A percentile compares a stretch with the other conserved stretches of the same genome.
phyloP scores from a whole-genome alignment of 1,140 invertebrate species.

The Zeugodacus cucurbitae region DNA sequence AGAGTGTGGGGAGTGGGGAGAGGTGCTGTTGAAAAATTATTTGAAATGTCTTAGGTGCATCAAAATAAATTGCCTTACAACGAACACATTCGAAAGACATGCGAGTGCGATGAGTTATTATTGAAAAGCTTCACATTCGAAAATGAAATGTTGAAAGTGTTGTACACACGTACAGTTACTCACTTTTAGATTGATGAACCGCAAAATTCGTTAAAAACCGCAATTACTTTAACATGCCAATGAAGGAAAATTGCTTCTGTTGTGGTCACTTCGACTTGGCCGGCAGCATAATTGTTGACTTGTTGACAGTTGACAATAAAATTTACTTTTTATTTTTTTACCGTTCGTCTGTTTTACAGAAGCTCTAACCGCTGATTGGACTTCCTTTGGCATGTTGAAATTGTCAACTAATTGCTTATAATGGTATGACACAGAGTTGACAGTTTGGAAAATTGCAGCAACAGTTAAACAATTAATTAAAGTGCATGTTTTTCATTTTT shows the following conservation, averaged over 20 bases:
- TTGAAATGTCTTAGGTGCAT: neutral
- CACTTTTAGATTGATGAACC: conserved; percentile 12
- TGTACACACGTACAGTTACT: neutral
- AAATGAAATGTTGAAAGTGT: neutral
- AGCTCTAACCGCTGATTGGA: neutral
- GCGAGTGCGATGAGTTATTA: neutral
- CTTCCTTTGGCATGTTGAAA: neutral
- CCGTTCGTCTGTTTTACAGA: neutral
- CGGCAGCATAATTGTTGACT: neutral
- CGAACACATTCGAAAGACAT: neutral
- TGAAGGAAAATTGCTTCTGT: conserved; percentile 31
- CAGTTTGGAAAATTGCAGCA: neutral
- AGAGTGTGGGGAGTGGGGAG: neutral
- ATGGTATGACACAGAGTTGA: neutral
- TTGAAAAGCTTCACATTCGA: neutral
- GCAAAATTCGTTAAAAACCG: conserved; percentile 6
- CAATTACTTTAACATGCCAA: conserved; percentile 24
- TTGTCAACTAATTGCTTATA: neutral
- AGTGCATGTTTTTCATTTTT: neutral
- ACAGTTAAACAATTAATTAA: neutral
- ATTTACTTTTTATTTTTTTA: neutral
- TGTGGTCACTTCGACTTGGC: neutral
- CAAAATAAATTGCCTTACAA: neutral
- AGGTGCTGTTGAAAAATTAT: neutral
- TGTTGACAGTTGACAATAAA: conserved; percentile 35